A percentile compares a stretch with the other conserved stretches of the same genome.
Evolutionary conservation across 1,140 invertebrate species (phyloP).

Genomic region (Sitophilus oryzae): DNA sequence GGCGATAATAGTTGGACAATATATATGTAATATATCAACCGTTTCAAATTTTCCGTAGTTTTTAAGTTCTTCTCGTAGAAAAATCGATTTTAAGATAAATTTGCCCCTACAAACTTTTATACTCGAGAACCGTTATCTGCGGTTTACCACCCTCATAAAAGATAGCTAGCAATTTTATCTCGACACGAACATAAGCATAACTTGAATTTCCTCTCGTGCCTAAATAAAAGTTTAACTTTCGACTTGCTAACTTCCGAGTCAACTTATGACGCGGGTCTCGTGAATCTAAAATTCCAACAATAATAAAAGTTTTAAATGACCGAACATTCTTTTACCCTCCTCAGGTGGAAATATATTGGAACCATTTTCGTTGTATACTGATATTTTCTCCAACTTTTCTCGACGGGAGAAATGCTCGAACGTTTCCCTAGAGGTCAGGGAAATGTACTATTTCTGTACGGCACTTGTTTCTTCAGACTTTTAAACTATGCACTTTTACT

Average conservation of each 20-base stretch:
- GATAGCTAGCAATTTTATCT: background rate
- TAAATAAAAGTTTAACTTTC: constrained; percentile 1
- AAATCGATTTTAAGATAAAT: no score
- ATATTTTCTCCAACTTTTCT: background rate
- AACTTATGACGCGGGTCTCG: background rate
- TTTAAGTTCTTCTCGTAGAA: no score
- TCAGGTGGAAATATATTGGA: constrained; percentile 4
- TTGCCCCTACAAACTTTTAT: no score
- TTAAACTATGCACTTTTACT: no score
- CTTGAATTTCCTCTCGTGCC: background rate
- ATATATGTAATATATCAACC: no score
- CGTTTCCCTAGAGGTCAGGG: background rate
- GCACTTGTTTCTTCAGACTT: no score
- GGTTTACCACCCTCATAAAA: background rate
- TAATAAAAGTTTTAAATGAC: constrained; percentile 6
- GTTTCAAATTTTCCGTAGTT: no score
- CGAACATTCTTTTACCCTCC: constrained; percentile 1
- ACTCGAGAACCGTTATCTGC: no score
- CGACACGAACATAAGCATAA: background rate
- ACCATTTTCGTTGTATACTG: background rate
- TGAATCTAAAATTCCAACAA: background rate
- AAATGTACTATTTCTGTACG: no score
- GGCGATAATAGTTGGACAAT: no score
- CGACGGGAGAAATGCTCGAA: background rate
- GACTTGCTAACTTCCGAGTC: background rate